phyloP scores from a whole-genome alignment of 2,888 invertebrate species.

The Mesochorus sp. region DNA sequence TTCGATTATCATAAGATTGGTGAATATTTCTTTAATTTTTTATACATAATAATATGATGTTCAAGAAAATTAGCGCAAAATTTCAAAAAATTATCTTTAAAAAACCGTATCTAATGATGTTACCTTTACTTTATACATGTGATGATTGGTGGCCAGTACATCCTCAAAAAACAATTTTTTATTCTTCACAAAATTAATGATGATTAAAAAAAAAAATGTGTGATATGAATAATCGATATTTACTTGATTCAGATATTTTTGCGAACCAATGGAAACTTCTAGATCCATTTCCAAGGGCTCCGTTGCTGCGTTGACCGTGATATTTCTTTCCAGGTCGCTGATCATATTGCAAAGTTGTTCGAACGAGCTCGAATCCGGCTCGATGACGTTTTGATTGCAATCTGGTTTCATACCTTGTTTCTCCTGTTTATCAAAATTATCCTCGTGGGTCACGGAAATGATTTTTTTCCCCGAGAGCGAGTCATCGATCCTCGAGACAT shows the following conservation, averaged over 20 bases:
- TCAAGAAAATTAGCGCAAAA: no score
- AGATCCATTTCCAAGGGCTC: background rate
- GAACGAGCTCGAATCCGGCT: conserved; percentile 71
- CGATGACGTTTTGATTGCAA: conserved; percentile 74
- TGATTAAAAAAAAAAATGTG: no score
- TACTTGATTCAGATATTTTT: conserved; percentile 64
- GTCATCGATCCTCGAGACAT: background rate
- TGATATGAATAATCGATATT: no score
- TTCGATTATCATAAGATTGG: background rate
- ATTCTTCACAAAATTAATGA: background rate
- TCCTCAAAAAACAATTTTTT: background rate
- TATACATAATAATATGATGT: no score
- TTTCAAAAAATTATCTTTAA: no score
- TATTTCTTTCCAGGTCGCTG: conserved; percentile 71
- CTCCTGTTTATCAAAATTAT: conserved; percentile 13
- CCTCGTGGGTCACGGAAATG: background rate
- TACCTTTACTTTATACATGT: no score
- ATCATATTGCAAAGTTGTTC: conserved; percentile 76
- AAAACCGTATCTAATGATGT: no score
- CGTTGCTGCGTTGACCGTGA: background rate
- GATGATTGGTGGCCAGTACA: no score
- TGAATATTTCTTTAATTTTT: background rate
- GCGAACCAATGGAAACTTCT: background rate
- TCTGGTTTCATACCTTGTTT: conserved; percentile 64
- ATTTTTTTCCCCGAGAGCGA: background rate